Base-by-base conservation (phyloP, 2,113 vertebrate genomes). In the Collichthys lucidus region DNA sequence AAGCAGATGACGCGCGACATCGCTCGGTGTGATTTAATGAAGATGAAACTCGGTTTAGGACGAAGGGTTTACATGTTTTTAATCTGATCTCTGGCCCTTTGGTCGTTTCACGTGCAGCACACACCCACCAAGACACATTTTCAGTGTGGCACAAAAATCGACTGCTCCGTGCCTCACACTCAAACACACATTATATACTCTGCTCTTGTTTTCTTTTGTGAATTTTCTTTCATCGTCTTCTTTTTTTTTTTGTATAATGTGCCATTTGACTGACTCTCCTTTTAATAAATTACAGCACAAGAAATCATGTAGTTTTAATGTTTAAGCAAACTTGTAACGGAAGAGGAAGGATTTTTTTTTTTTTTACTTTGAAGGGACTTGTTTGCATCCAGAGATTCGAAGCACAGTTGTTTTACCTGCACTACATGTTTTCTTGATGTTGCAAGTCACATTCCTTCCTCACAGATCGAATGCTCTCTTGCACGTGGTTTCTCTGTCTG, bases 261-360 rank as follows among this genome's bases (percentile, higher is more conserved):
- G 96, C 96, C 96, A 96, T 96, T 94, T 92, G 68, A 90, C 80
- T 91, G 86, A 84, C 84, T 92, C 87, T 88, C 77, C 73, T 26
- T 82, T 83, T 79, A 85, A 86, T 77, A 86, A 83, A 90, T 90
- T 50, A 86, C 88, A 90, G 88, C 87, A 93, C 91, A 93, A 89
- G 77, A 82, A 77, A 57, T 70, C 61, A 65, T 59, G 12, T 75
- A 62, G 83, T 86, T 89, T 79, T 66, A 24, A 63, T 74, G 76
- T 83, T 80, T 3, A 49, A 82, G 49, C 42, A 89, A 82, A 83
- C 2, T 52, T 52, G 20, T 75, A 61, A 77, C 60, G 70, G 26
- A 62, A 80, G 60, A n/a, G n/a, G n/a, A 50, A 40, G 49, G 44
- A 42, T 65, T 57, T 79, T 35, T 8, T 72, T 61, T 56, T 77